phyloP scores from a whole-genome alignment of 2,888 invertebrate species.

The Caenorhabditis imperialis region DNA sequence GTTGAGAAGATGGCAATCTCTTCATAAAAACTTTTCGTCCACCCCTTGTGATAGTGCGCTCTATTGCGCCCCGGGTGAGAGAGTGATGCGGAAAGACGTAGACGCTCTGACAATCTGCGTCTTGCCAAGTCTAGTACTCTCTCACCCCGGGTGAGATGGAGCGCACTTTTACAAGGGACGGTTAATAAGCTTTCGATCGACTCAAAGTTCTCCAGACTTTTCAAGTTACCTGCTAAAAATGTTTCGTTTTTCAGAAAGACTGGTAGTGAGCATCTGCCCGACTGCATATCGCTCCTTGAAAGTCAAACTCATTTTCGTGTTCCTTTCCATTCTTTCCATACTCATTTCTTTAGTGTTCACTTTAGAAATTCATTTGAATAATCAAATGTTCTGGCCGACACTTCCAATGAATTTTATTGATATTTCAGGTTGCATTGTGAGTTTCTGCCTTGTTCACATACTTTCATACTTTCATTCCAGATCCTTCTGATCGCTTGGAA shows the following conservation, averaged over 20 bases:
- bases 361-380: conserved; percentile 8
- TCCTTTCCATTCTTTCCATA: background rate
- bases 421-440: conserved; percentile 24
- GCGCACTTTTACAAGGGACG: too few relatives aligned
- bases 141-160: too few relatives aligned
- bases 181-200: too few relatives aligned
- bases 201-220: too few relatives aligned
- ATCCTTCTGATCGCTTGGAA: conserved; percentile 33
- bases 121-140: too few relatives aligned
- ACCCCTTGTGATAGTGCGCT: too few relatives aligned
- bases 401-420: conserved; percentile 22
- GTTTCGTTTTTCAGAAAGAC: conserved; percentile 14
- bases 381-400: conserved; percentile 21
- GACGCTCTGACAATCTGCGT: too few relatives aligned
- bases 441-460: background rate
- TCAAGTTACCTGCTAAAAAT: background rate
- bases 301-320: background rate
- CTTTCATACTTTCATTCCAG: background rate
- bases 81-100: too few relatives aligned
- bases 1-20: too few relatives aligned
- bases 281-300: background rate
- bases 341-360: conserved; percentile 9
- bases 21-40: too few relatives aligned
- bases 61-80: too few relatives aligned
- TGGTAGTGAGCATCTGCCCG: conserved; percentile 14